Evolutionary conservation across 2,113 vertebrate species (phyloP).

Genomic region (Brevimyrus niger): DNA sequence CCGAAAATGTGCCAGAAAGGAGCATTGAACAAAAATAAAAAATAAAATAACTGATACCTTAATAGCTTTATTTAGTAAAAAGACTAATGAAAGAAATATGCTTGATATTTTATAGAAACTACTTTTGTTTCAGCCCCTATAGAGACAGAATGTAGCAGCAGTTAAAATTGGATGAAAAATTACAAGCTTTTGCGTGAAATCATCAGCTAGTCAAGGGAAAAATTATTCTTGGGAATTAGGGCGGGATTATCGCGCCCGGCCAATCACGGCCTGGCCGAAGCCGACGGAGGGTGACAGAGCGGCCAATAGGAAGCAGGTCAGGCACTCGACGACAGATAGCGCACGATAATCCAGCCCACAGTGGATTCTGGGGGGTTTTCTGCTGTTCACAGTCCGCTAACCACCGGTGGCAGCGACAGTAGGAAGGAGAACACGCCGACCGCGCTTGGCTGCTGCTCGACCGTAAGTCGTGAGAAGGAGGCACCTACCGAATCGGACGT

Average conservation of each 20-base stretch:
- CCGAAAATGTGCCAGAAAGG: not conserved
- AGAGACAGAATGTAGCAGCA: not conserved
- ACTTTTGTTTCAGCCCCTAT: not conserved
- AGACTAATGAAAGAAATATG: not conserved
- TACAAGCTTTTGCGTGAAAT: not conserved
- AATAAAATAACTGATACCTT: not conserved
- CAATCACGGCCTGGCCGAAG: not conserved
- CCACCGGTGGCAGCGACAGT: not conserved
- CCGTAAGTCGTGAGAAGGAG: not conserved
- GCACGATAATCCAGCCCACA: not conserved
- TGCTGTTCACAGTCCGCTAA: not conserved
- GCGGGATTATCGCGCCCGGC: not conserved
- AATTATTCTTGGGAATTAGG: not conserved
- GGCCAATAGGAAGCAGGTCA: not conserved
- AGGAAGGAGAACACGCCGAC: not conserved
- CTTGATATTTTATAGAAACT: not conserved
- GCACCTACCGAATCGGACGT: conserved; percentile 89
- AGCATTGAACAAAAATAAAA: not conserved
- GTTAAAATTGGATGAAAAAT: not conserved
- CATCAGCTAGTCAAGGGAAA: not conserved
- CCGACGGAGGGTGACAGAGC: not conserved
- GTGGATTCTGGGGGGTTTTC: not conserved
- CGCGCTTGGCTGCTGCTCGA: not conserved
- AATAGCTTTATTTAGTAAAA: not conserved
- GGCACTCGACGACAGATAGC: not conserved